Conservation (phyloP, 1,140 invertebrate species). For the Tetranychus urticae region DNA sequence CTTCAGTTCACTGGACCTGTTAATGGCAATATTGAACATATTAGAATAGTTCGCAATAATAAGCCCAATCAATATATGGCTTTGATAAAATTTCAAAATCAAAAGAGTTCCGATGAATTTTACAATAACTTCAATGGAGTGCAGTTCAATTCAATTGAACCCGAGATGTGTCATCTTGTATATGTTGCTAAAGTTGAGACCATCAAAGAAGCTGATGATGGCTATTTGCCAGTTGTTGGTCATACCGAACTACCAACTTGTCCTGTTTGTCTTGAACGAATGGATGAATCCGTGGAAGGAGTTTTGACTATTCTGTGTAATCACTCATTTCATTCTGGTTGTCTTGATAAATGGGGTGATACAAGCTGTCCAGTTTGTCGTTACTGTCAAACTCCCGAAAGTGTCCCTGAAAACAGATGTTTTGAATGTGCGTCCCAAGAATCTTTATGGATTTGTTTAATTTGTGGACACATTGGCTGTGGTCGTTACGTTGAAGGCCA, state of each 20-base stretch:
- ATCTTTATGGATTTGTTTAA: conserved; percentile 83
- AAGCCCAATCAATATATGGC: conserved; percentile 92
- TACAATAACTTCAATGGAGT: conserved; percentile 75
- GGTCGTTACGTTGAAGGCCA: conserved; percentile 51
- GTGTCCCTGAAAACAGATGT: conserved; percentile 52
- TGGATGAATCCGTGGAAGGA: conserved; percentile 88
- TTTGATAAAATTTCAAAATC: conserved; percentile 15
- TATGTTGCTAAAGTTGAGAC: conserved; percentile 84
- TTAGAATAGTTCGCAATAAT: conserved; percentile 60
- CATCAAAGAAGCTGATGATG: conserved; percentile 29
- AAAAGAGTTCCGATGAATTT: conserved; percentile 65
- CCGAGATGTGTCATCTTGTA: conserved; percentile 69
- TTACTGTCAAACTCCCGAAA: conserved; percentile 79
- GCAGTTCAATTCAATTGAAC: conserved; percentile 76
- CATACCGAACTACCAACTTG: conserved; percentile 92
- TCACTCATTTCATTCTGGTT: conserved; percentile 87
- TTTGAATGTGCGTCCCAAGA: conserved; percentile 41
- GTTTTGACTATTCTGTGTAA: conserved; percentile 93
- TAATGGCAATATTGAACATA: conserved; percentile 59
- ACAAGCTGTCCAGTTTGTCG: conserved; percentile 36
- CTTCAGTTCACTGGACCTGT: conserved; percentile 84
- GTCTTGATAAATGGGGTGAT: conserved; percentile 70
- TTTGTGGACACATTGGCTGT: conserved; percentile 95
- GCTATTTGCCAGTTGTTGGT: conserved; percentile 30
- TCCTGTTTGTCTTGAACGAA: conserved; percentile 78